phyloP scores from a whole-genome alignment of 2,797 vertebrate genomes.

The Remorina albescens region DNA sequence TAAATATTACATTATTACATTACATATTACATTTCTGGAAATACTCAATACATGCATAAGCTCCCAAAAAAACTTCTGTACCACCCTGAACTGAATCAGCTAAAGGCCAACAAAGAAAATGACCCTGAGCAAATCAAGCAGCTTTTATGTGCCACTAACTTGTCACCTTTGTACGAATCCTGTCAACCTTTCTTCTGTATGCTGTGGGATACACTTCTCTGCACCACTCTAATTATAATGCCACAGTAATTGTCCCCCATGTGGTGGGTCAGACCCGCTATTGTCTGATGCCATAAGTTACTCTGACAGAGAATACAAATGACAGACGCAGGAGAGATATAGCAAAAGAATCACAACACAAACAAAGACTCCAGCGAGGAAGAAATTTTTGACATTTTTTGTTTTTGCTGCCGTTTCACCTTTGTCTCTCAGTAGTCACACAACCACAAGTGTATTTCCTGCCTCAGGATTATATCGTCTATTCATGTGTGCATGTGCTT shows the following conservation, averaged over 20 bases:
- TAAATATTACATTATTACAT: too few species aligned
- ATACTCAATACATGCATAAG: neutral
- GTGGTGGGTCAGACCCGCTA: conserved; percentile 34
- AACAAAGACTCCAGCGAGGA: conserved; percentile 11
- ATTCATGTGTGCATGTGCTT: neutral
- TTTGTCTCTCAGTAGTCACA: neutral
- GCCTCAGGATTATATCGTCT: neutral
- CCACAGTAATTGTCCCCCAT: conserved; percentile 48
- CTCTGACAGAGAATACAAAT: conserved; percentile 41
- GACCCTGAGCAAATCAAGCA: neutral
- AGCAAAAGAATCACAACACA: neutral
- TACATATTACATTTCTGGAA: neutral
- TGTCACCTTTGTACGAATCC: conserved; percentile 11
- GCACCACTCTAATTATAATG: conserved; percentile 51
- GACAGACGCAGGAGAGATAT: conserved; percentile 22
- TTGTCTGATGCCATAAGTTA: conserved; percentile 44
- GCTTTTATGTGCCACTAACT: conserved; percentile 16
- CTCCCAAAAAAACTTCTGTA: neutral
- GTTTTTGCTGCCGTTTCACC: conserved; percentile 30
- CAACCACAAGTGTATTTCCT: conserved; percentile 36
- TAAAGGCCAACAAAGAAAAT: neutral
- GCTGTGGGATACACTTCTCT: conserved; percentile 34
- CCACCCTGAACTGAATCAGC: neutral
- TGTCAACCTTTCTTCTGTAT: conserved; percentile 36
- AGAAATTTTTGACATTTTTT: neutral